Conservation (phyloP, 2,888 invertebrate genomes). For the Axea sp. region DNA sequence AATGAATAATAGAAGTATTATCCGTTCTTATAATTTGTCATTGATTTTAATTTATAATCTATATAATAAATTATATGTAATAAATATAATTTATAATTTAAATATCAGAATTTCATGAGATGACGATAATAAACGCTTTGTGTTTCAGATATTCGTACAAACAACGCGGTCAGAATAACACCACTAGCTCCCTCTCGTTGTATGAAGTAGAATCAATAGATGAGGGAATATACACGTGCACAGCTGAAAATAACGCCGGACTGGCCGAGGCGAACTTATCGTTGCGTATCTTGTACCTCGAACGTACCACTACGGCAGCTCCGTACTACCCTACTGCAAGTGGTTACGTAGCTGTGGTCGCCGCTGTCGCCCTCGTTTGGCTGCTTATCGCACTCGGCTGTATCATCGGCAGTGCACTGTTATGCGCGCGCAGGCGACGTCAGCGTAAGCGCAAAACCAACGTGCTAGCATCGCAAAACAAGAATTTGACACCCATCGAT, state of each 20-base stretch:
- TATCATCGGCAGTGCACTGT: slow-evolving; percentile 72
- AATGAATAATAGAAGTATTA: too few relatives aligned
- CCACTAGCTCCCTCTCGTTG: slow-evolving; percentile 70
- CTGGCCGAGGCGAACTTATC: slow-evolving; percentile 89
- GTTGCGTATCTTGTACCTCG: slow-evolving; percentile 84
- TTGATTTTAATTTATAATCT: too few relatives aligned
- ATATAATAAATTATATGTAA: too few relatives aligned
- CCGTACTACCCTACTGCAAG: slow-evolving; percentile 70
- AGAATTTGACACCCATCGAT: slow-evolving; percentile 73
- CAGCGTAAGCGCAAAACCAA: slow-evolving; percentile 74
- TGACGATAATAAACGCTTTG: too few relatives aligned
- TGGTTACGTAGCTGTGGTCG: slow-evolving; percentile 73
- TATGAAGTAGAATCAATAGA: slow-evolving; percentile 79
- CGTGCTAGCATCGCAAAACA: slow-evolving; percentile 70
- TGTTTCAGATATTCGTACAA: slow-evolving; percentile 71
- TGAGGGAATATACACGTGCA: slow-evolving; percentile 92
- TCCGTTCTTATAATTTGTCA: too few relatives aligned
- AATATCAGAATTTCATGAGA: too few relatives aligned
- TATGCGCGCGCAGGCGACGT: slow-evolving; percentile 71
- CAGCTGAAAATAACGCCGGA: slow-evolving; percentile 92
- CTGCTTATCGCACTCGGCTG: slow-evolving; percentile 73
- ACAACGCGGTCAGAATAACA: slow-evolving; percentile 71
- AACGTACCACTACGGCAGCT: slow-evolving; percentile 72
- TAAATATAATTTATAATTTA: too few relatives aligned
- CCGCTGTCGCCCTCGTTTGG: slow-evolving; percentile 74